These are phyloP conservation scores for Pheosia gnoma DNA, from an alignment of 2,888 invertebrate genomes.

Conservation along the genomic window DNA sequence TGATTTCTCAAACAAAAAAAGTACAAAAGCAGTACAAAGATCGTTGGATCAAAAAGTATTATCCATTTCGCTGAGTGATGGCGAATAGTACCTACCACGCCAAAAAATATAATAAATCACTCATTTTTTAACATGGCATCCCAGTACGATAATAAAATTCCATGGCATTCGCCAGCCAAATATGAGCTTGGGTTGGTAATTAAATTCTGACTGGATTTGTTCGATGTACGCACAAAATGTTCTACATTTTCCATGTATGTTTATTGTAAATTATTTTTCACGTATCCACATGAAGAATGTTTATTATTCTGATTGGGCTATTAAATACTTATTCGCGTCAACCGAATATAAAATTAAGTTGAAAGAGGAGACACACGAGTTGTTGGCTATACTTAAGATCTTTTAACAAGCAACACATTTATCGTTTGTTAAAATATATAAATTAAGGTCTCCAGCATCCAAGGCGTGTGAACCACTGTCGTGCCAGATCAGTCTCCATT, in stretches of 20 bases:
- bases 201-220: conserved; percentile 48
- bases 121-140: conserved; percentile 23
- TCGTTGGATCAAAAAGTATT: not conserved
- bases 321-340: conserved; percentile 11
- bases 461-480: too few relatives aligned
- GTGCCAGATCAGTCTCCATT: too few relatives aligned
- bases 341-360: conserved; percentile 11
- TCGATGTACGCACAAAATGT: conserved; percentile 34
- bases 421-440: too few relatives aligned
- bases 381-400: not conserved
- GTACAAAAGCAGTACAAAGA: not conserved
- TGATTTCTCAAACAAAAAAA: not conserved
- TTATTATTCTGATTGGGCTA: conserved; percentile 11
- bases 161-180: conserved; percentile 36
- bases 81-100: not conserved
- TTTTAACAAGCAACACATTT: too few relatives aligned
- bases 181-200: conserved; percentile 45
- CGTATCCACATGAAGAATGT: conserved; percentile 12
- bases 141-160: conserved; percentile 44
- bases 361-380: not conserved
- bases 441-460: too few relatives aligned
- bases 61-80: not conserved
- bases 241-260: conserved; percentile 31
- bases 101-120: conserved; percentile 24
- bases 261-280: conserved; percentile 19